These are phyloP conservation scores for Leptothorax acervorum DNA, from an alignment of 2,888 invertebrate species.

Conservation along the genomic window DNA sequence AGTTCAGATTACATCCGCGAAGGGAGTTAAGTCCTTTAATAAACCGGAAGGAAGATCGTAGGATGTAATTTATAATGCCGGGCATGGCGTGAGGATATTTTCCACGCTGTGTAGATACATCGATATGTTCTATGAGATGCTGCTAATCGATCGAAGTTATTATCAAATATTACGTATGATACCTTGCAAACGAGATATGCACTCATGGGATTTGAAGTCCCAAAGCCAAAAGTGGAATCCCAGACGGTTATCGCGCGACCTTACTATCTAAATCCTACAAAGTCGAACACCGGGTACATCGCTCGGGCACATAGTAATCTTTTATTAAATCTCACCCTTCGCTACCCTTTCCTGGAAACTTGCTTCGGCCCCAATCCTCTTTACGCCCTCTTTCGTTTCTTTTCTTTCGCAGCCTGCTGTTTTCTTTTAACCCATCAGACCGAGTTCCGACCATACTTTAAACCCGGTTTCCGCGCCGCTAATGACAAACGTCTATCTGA, in stretches of 20 bases:
- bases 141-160: slow-evolving; percentile 22
- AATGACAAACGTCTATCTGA: slow-evolving; percentile 80
- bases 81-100: slow-evolving; percentile 46
- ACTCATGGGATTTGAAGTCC: background rate
- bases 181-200: background rate
- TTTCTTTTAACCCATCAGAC: slow-evolving; percentile 73
- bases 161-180: slow-evolving; percentile 13
- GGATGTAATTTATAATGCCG: slow-evolving; percentile 57
- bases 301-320: slow-evolving; percentile 73
- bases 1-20: slow-evolving; percentile 71
- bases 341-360: slow-evolving; percentile 59
- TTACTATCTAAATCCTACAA: slow-evolving; percentile 58
- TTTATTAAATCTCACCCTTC: slow-evolving; percentile 79
- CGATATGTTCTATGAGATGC: background rate
- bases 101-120: background rate
- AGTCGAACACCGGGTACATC: slow-evolving; percentile 58
- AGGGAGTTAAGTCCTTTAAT: slow-evolving; percentile 70
- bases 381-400: slow-evolving; percentile 46
- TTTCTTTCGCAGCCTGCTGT: slow-evolving; percentile 6
- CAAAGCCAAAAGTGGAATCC: background rate
- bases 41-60: slow-evolving; percentile 68
- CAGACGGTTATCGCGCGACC: slow-evolving; percentile 43
- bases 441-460: slow-evolving; percentile 78
- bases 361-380: slow-evolving; percentile 64
- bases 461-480: slow-evolving; percentile 79